Evolutionary conservation across 2,888 invertebrate species (phyloP).

Genomic region (Exephanes ischioxanthus): DNA sequence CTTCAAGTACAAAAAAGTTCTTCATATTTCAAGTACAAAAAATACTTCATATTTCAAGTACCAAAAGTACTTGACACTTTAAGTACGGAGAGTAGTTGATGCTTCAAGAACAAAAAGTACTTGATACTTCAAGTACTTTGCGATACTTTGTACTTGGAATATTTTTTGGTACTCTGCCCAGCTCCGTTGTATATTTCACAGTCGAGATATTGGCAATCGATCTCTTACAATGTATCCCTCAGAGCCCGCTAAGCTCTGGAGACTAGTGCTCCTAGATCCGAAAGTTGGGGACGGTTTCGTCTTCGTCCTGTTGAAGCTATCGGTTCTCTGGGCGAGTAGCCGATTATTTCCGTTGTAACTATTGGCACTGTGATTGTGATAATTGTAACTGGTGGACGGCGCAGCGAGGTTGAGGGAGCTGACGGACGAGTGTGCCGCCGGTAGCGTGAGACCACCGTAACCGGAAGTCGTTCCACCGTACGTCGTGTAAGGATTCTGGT

Average conservation of each 20-base stretch:
- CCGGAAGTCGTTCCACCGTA: slow-evolving; percentile 89
- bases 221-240: slow-evolving; percentile 94
- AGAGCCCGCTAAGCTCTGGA: slow-evolving; percentile 86
- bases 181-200: background rate
- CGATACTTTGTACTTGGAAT: too few relatives aligned
- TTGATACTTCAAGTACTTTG: too few relatives aligned
- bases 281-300: slow-evolving; percentile 75
- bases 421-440: slow-evolving; percentile 86
- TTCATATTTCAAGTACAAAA: too few relatives aligned
- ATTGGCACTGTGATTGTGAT: slow-evolving; percentile 71
- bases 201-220: background rate
- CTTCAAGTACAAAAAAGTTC: too few relatives aligned
- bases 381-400: slow-evolving; percentile 83
- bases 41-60: too few relatives aligned
- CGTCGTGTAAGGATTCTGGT: slow-evolving; percentile 85
- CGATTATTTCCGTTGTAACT: slow-evolving; percentile 72
- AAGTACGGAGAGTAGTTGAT: too few relatives aligned
- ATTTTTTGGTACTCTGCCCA: too few relatives aligned
- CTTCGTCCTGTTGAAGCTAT: slow-evolving; percentile 80
- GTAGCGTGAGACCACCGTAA: slow-evolving; percentile 89
- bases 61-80: too few relatives aligned
- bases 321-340: slow-evolving; percentile 76
- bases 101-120: too few relatives aligned
- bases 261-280: slow-evolving; percentile 82
- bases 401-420: slow-evolving; percentile 87